A percentile compares a stretch with the other conserved stretches of the same genome.
These are phyloP conservation scores for Gallirallus australis DNA, from an alignment of 2,797 vertebrate genomes.

Conservation along the genomic window DNA sequence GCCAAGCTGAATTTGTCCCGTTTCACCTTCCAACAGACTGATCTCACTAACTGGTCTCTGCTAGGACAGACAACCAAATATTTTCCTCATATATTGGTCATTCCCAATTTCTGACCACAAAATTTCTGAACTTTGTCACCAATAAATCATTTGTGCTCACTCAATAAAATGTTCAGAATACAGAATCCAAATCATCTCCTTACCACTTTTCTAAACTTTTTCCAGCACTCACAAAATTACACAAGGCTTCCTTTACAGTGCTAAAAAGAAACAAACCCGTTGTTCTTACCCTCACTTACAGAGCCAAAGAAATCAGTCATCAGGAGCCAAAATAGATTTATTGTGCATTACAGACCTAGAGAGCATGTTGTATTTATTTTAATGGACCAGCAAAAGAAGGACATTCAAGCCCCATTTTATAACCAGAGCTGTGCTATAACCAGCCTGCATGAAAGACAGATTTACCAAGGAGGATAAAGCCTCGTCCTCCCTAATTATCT, in stretches of 20 bases:
- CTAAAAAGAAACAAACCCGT: slow-evolving; percentile 43
- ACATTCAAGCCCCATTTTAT: not conserved
- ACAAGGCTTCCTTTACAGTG: slow-evolving; percentile 4
- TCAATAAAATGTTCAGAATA: not conserved
- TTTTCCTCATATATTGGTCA: not conserved
- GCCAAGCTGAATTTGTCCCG: not conserved
- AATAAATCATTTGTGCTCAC: not conserved
- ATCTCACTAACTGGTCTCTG: not conserved
- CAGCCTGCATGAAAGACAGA: slow-evolving; percentile 2
- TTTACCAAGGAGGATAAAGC: slow-evolving; percentile 19
- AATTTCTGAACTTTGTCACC: not conserved
- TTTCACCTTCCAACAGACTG: not conserved
- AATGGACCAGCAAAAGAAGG: not conserved
- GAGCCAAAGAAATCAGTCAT: slow-evolving; percentile 48
- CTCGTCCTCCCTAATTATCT: slow-evolving; percentile 9
- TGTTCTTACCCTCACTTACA: not conserved
- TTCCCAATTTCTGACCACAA: not conserved
- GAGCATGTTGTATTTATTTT: slow-evolving; percentile 31
- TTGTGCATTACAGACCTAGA: slow-evolving; percentile 12
- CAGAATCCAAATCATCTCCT: not conserved
- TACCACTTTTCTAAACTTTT: not conserved
- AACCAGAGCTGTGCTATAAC: not conserved
- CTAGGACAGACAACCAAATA: not conserved
- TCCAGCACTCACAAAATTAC: not conserved
- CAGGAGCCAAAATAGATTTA: slow-evolving; percentile 36